Percentiles rank a stretch among this genome's conserved stretches.
Evolutionary conservation across 2,113 vertebrate species (phyloP).

Genomic region (Rousettus leschenaultii): DNA sequence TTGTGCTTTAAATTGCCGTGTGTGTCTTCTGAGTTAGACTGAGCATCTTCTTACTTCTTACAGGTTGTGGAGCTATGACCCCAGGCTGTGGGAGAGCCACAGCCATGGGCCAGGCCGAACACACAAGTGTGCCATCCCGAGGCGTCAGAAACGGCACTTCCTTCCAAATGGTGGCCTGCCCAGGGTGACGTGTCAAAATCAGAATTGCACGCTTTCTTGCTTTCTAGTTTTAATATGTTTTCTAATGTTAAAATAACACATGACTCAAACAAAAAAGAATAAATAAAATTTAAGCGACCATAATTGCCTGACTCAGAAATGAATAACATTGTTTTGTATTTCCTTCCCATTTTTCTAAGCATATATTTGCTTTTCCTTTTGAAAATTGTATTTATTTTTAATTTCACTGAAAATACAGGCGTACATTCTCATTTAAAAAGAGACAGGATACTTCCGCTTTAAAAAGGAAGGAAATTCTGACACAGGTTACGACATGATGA

Average conservation of each 20-base stretch:
- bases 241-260: neutral
- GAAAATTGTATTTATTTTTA: neutral
- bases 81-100: neutral
- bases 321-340: neutral
- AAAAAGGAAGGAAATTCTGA: neutral
- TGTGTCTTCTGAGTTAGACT: neutral
- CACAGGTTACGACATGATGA: neutral
- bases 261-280: neutral
- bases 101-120: no score
- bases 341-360: neutral
- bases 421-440: neutral
- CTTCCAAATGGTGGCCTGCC: neutral
- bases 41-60: neutral
- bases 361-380: neutral
- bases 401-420: neutral
- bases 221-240: neutral
- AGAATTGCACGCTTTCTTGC: neutral
- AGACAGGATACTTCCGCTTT: neutral
- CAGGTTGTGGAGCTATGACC: no score
- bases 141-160: neutral
- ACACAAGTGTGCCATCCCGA: rapidly evolving
- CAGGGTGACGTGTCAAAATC: neutral
- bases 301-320: neutral
- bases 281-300: neutral
- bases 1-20: neutral